A percentile compares a stretch with the other conserved stretches of the same genome.
These are phyloP conservation scores for Promerops cafer DNA, from an alignment of 2,113 vertebrate species.

Conservation along the genomic window DNA sequence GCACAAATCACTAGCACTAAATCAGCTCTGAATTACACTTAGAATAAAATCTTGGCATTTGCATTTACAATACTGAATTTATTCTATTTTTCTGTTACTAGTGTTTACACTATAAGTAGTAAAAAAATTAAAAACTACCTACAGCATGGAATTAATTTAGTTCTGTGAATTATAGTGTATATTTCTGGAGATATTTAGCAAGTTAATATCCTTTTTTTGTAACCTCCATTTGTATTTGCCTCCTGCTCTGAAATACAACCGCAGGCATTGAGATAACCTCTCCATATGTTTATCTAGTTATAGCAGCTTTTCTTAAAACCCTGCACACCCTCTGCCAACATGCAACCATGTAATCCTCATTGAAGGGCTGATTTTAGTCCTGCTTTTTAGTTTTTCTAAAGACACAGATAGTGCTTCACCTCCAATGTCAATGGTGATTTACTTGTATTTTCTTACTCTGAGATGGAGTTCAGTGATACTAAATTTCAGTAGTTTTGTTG, in stretches of 20 bases:
- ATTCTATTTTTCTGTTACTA: neutral
- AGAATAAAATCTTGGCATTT: neutral
- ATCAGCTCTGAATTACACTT: neutral
- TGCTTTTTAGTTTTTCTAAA: neutral
- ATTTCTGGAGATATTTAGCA: neutral
- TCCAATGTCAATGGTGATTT: neutral
- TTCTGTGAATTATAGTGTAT: neutral
- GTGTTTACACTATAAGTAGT: neutral
- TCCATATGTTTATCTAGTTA: neutral
- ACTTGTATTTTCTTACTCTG: neutral
- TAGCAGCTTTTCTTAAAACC: neutral
- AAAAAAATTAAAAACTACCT: neutral
- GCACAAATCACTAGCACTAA: neutral
- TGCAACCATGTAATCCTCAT: neutral
- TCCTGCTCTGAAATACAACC: neutral
- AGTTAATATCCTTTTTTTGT: neutral
- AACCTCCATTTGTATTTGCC: neutral
- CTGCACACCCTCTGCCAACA: neutral
- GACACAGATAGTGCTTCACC: neutral
- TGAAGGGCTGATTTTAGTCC: neutral
- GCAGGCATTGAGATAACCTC: neutral
- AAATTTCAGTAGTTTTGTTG: neutral
- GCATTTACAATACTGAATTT: neutral
- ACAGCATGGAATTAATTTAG: neutral
- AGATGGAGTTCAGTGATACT: neutral